Evolutionary conservation across 1,140 invertebrate species (phyloP).

Genomic region (Temnothorax nylanderi): DNA sequence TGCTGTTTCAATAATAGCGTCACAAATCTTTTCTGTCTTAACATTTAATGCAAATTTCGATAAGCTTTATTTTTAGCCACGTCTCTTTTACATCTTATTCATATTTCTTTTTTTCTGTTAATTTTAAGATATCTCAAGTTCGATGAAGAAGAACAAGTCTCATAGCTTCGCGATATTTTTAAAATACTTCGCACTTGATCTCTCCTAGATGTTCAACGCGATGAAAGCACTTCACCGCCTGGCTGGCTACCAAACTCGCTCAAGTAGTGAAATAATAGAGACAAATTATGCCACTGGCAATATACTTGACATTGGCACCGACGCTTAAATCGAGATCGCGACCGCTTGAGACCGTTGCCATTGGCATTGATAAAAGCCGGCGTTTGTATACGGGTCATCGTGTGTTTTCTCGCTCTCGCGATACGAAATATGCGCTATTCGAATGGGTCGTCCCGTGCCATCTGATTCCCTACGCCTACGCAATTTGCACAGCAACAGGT

Average conservation of each 20-base stretch:
- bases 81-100: not conserved
- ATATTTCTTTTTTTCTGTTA: not conserved
- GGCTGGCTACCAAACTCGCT: slow-evolving; percentile 44
- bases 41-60: not conserved
- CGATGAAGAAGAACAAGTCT: not conserved
- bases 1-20: not conserved
- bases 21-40: not conserved
- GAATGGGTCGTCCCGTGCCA: not conserved
- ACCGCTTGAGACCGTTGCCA: slow-evolving; percentile 29
- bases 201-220: not conserved
- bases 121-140: not conserved
- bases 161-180: not conserved
- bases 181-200: not conserved
- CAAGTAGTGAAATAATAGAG: slow-evolving; percentile 58
- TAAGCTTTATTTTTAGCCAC: not conserved
- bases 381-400: not conserved
- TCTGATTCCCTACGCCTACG: slow-evolving; percentile 27
- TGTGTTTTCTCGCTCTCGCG: not conserved
- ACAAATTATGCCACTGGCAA: slow-evolving; percentile 41
- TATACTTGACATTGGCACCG: slow-evolving; percentile 41
- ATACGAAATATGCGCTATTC: not conserved
- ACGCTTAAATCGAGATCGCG: slow-evolving; percentile 19
- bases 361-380: slow-evolving; percentile 42
- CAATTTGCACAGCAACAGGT: slow-evolving; percentile 37
- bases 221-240: slow-evolving; percentile 30